A percentile compares a stretch with the other conserved stretches of the same genome.
phyloP scores from a whole-genome alignment of 1,140 invertebrate genomes.

The Drosophila kanapiae region DNA sequence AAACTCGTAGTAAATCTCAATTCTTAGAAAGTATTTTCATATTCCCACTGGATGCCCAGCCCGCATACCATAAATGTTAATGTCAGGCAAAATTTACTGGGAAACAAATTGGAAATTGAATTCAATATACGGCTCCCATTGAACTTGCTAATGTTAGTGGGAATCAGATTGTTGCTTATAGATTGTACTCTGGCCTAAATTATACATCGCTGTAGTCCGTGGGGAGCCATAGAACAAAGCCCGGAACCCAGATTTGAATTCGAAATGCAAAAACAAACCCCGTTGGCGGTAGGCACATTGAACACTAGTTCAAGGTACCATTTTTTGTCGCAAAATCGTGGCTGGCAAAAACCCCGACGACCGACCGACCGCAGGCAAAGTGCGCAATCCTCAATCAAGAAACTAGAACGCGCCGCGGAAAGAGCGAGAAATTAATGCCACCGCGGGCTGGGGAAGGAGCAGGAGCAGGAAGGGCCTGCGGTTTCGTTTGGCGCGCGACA shows the following conservation, averaged over 20 bases:
- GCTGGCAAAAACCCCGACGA: slow-evolving; percentile 31
- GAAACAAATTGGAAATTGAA: slow-evolving; percentile 12
- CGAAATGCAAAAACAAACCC: slow-evolving; percentile 26
- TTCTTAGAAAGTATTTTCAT: background rate
- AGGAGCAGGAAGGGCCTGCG: slow-evolving; percentile 8
- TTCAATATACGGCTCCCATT: background rate
- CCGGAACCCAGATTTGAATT: slow-evolving; percentile 23
- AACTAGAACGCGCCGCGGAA: slow-evolving; percentile 34
- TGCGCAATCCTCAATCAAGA: slow-evolving; percentile 27
- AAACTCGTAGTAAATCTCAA: background rate
- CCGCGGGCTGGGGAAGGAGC: background rate
- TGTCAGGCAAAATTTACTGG: slow-evolving; percentile 1
- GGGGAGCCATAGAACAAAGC: slow-evolving; percentile 18
- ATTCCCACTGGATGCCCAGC: background rate
- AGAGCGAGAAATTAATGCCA: slow-evolving; percentile 1
- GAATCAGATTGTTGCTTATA: slow-evolving; percentile 14
- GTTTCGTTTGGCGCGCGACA: slow-evolving; percentile 39
- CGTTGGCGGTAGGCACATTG: slow-evolving; percentile 7
- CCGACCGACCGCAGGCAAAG: slow-evolving; percentile 24
- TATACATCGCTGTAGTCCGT: background rate
- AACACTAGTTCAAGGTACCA: slow-evolving; percentile 44
- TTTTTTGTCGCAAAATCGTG: slow-evolving; percentile 12
- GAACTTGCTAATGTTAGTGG: slow-evolving; percentile 18
- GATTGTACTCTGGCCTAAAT: background rate
- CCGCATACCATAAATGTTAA: slow-evolving; percentile 4